Evolutionary conservation across 2,113 vertebrate genomes (phyloP), one percentile per base, ranked within the genome.

Genomic region (Tragulus kanchil): DNA sequence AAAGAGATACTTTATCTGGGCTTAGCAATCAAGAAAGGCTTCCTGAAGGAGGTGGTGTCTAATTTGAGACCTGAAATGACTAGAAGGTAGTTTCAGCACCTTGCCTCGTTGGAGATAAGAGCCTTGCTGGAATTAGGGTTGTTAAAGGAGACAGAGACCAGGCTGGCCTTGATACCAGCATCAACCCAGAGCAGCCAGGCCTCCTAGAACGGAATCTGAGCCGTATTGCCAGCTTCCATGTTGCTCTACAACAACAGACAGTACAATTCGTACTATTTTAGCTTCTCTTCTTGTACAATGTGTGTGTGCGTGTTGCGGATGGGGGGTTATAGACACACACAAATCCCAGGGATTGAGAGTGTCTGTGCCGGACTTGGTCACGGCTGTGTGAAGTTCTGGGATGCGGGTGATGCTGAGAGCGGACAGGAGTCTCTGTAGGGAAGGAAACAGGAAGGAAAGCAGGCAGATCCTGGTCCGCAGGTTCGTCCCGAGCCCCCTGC

Each of bases 31-130:
- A 69, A 50, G 56, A 50, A 50, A 82, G 88, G 7, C 94, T 89
- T 96, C 94, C 65, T 89, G 59, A 89, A 95, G 50, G 50, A 96
- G 84, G 21, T 1, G 2, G 64, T 62, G 3, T 50, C 54, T 86
- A 26, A 64, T 14, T 4, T 42, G 89, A 78, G 12, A 13, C 2
- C 11, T 50, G 23, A 77, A 93, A 13, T 11, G 25, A 21, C 6
- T 14, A 83, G 17, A 16, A 14, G 75, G 6, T 36, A 58, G 8
- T 62, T 81, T 23, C 13, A 14, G 59, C 26, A 54, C 26, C 79
- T 92, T 77, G 45, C n/a, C n/a, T 93, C 28, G 89, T 59, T 50
- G 16, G 62, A 71, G 9, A 61, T n/a, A 79, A 67, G 65, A 31
- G 36, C 19, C 65, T 61, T 61, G 21, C 73, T 69, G 28, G 45